Evolutionary conservation across 2,113 vertebrate species (phyloP).

Genomic region (Ondatra zibethicus): DNA sequence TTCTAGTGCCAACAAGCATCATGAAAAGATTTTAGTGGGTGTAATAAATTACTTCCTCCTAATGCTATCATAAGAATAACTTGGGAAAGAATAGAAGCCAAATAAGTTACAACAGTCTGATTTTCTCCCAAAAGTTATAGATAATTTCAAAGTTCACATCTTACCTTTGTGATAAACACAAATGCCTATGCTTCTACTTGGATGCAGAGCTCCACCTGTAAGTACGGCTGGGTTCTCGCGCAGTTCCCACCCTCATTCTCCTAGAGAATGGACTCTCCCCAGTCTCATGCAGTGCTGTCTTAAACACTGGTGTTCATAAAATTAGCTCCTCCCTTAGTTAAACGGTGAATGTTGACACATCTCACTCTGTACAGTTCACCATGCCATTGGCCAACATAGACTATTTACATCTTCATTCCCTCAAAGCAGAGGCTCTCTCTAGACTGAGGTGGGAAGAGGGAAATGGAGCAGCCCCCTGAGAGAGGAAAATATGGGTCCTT

Average conservation of each 20-base stretch:
- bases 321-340: slow-evolving; percentile 13
- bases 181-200: slow-evolving; percentile 25
- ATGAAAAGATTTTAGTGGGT: slow-evolving; percentile 51
- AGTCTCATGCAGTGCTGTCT: not conserved
- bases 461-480: not conserved
- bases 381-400: not conserved
- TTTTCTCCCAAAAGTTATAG: slow-evolving; percentile 32
- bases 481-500: not conserved
- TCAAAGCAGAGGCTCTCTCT: not conserved
- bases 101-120: slow-evolving; percentile 38
- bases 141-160: slow-evolving; percentile 68
- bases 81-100: slow-evolving; percentile 41
- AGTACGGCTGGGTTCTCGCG: slow-evolving; percentile 30
- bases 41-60: slow-evolving; percentile 49
- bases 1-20: slow-evolving; percentile 53
- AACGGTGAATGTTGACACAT: not conserved
- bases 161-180: slow-evolving; percentile 63
- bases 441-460: not conserved
- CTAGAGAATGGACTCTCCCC: slow-evolving; percentile 1
- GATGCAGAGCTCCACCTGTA: slow-evolving; percentile 50
- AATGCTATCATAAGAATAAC: slow-evolving; percentile 59
- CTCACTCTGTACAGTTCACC: not conserved
- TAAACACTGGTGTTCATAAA: not conserved
- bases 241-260: slow-evolving; percentile 9
- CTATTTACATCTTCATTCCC: not conserved